phyloP scores from a whole-genome alignment of 2,797 vertebrate genomes.

The Lemur catta region DNA sequence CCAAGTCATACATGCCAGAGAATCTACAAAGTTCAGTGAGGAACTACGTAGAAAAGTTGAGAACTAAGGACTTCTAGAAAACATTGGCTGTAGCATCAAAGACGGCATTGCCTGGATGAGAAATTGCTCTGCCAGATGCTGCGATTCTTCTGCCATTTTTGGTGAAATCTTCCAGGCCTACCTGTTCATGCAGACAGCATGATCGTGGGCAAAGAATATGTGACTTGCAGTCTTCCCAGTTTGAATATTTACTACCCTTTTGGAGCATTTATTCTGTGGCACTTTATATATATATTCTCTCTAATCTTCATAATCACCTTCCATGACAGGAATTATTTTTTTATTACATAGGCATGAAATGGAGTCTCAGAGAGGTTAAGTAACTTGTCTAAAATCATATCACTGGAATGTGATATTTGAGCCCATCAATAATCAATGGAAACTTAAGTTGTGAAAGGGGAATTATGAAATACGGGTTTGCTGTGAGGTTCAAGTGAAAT shows the following conservation, averaged over 20 bases:
- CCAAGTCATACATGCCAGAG: neutral
- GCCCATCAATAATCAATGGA: neutral
- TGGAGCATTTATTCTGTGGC: neutral
- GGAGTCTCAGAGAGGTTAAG: neutral
- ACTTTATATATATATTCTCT: neutral
- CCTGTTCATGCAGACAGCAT: neutral
- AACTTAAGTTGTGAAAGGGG: neutral
- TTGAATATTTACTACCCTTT: neutral
- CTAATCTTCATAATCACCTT: neutral
- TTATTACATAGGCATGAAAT: neutral
- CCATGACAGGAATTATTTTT: neutral
- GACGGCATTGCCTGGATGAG: neutral
- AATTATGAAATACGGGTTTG: neutral
- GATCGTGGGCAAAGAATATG: neutral
- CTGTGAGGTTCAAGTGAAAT: neutral
- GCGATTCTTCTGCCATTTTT: neutral
- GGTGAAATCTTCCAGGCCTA: slow-evolving; percentile 20
- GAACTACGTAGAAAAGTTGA: neutral
- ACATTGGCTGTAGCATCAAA: neutral
- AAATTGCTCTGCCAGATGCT: neutral
- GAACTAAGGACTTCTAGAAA: neutral
- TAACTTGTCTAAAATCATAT: neutral
- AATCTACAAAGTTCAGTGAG: neutral
- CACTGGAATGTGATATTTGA: neutral
- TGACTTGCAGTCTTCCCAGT: neutral